phyloP scores from a whole-genome alignment of 2,888 invertebrate genomes.

The Mesorhabditis sp. region DNA sequence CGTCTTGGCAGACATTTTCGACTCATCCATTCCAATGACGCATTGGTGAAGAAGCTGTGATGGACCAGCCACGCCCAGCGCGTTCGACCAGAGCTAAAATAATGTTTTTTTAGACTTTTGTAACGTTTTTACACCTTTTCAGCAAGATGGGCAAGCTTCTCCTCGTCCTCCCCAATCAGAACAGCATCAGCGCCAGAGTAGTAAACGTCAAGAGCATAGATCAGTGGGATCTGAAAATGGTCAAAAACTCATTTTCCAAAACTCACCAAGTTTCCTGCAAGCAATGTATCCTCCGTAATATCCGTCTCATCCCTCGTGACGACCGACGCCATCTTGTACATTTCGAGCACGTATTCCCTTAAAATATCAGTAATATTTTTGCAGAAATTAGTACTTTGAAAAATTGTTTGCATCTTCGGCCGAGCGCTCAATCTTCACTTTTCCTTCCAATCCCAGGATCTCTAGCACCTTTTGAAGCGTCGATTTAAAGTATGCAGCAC shows the following conservation, averaged over 20 bases:
- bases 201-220: constrained; percentile 33
- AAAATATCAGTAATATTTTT: constrained; percentile 10
- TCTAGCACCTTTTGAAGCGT: constrained; percentile 21
- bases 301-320: constrained; percentile 49
- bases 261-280: constrained; percentile 2
- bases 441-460: constrained; percentile 19
- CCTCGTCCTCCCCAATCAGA: constrained; percentile 27
- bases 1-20: constrained; percentile 38
- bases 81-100: constrained; percentile 25
- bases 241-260: not conserved
- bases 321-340: constrained; percentile 54
- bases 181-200: constrained; percentile 25
- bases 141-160: constrained; percentile 18
- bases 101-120: not conserved
- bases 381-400: constrained; percentile 18
- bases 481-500: constrained; percentile 24
- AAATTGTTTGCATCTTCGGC: constrained; percentile 27
- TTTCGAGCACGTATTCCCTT: constrained; percentile 52
- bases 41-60: constrained; percentile 26
- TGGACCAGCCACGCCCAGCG: constrained; percentile 25
- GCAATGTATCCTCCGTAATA: constrained; percentile 28
- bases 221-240: constrained; percentile 25
- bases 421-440: constrained; percentile 23
- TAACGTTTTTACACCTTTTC: constrained; percentile 19
- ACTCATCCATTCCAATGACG: constrained; percentile 40